These are phyloP conservation scores for Hippolais icterina DNA, from an alignment of 2,113 vertebrate genomes.

Conservation along the genomic window DNA sequence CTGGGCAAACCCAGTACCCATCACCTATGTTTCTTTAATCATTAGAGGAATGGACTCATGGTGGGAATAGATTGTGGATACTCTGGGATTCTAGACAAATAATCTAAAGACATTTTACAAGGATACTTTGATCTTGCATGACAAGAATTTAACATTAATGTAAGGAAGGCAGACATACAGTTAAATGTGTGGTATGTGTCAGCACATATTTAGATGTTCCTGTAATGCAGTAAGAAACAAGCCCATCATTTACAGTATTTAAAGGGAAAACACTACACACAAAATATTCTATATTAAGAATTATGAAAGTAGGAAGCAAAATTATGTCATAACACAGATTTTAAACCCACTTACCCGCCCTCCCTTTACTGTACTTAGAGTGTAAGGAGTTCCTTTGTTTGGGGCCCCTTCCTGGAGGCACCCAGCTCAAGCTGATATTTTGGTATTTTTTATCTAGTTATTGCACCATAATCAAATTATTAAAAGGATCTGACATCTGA, in stretches of 20 bases:
- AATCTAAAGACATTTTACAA: not conserved
- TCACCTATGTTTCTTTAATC: not conserved
- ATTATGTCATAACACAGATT: not conserved
- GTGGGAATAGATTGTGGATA: not conserved
- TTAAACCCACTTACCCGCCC: fast-evolving
- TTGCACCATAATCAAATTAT: not conserved
- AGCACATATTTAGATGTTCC: not conserved
- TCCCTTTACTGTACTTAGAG: no score
- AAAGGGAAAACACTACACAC: not conserved
- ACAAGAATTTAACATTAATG: not conserved
- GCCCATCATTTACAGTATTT: not conserved
- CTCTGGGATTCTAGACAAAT: not conserved
- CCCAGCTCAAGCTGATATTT: not conserved
- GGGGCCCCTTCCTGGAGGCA: not conserved
- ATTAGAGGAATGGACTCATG: not conserved
- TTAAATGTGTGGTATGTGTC: not conserved
- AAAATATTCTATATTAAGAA: fast-evolving
- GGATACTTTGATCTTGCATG: not conserved
- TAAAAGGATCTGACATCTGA: not conserved
- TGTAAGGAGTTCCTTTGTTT: not conserved
- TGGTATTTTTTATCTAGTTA: not conserved
- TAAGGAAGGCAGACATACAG: not conserved
- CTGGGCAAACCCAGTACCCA: not conserved
- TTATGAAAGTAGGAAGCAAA: not conserved
- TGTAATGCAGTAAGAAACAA: not conserved